phyloP scores from a whole-genome alignment of 2,113 vertebrate species.

The Daubentonia madagascariensis region DNA sequence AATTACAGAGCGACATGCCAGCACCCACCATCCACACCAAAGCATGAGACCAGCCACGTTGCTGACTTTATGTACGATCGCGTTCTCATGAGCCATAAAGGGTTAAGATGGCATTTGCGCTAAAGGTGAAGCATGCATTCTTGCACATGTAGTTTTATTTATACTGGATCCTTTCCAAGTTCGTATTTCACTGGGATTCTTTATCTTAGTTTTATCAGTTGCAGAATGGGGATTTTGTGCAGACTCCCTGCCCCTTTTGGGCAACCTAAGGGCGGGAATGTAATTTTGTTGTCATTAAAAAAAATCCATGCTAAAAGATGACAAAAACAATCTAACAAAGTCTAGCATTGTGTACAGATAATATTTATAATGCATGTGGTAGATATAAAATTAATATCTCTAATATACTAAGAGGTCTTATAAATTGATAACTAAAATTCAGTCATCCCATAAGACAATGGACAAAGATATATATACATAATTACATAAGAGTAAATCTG shows the following conservation, averaged over 20 bases:
- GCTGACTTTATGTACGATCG: neutral
- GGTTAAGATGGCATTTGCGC: neutral
- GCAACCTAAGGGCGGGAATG: neutral
- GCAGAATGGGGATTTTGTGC: neutral
- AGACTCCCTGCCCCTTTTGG: neutral
- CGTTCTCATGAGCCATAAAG: neutral
- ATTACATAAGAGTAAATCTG: neutral
- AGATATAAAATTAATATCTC: neutral
- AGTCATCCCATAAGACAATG: neutral
- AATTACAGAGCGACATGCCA: rapidly evolving
- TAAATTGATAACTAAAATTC: neutral
- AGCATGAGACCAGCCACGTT: rapidly evolving
- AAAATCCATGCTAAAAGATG: neutral
- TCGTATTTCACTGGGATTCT: neutral
- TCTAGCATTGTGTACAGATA: neutral
- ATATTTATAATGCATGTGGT: neutral
- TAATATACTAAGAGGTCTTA: neutral
- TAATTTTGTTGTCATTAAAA: neutral
- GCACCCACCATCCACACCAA: neutral
- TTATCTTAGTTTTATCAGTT: neutral
- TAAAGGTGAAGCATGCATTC: neutral
- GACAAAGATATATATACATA: neutral
- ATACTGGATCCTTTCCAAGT: neutral
- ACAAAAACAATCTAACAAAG: neutral
- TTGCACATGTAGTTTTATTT: neutral